A percentile compares a stretch with the other conserved stretches of the same genome.
Conservation (phyloP, 2,797 vertebrate species). For the Argyrosomus regius region DNA sequence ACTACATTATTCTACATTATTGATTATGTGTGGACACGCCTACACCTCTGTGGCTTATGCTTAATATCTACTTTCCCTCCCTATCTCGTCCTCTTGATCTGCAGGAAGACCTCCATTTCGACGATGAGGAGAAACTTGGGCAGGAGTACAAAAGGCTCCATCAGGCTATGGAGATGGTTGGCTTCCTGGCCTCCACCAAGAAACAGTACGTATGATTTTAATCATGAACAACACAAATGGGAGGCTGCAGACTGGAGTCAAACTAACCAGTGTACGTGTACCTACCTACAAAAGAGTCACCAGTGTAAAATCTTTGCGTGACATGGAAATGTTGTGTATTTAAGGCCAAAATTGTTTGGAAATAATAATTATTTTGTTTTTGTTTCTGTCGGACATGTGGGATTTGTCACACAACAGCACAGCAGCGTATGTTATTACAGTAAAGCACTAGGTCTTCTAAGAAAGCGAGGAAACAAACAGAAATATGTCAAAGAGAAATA, state of each 20-base stretch:
- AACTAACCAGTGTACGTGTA: background rate
- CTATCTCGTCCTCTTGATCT: slow-evolving; percentile 14
- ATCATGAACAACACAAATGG: background rate
- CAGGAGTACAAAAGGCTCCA: slow-evolving; percentile 93
- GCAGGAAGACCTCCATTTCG: slow-evolving; percentile 90
- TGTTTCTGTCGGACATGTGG: background rate
- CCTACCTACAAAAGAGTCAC: background rate
- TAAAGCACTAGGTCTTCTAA: background rate
- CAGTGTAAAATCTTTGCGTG: background rate
- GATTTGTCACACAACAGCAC: slow-evolving; percentile 3
- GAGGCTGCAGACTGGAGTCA: background rate
- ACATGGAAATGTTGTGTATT: background rate
- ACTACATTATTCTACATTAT: no score
- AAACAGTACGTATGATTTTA: slow-evolving; percentile 87
- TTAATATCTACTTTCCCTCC: background rate
- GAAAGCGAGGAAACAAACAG: background rate
- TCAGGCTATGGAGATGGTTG: slow-evolving; percentile 99
- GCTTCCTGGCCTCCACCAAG: slow-evolving; percentile 94
- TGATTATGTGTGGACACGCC: background rate
- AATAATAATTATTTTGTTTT: background rate
- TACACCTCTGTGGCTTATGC: background rate
- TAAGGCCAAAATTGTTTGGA: background rate
- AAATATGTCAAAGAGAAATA: background rate
- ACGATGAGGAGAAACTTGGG: slow-evolving; percentile 88
- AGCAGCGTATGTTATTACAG: background rate